phyloP scores from a whole-genome alignment of 2,113 vertebrate species.

The Ctenomys sociabilis region DNA sequence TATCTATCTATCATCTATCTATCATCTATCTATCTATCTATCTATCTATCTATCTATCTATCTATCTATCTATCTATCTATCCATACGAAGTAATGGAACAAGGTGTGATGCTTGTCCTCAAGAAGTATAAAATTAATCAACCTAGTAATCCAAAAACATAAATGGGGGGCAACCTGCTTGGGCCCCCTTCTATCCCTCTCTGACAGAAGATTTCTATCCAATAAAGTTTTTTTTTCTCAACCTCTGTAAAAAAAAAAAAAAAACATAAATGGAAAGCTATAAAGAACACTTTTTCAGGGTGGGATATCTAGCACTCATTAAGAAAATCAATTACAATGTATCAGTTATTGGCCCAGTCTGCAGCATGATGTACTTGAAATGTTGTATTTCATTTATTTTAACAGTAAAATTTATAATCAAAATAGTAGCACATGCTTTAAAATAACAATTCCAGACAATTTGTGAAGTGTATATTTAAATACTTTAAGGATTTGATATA shows the following conservation, averaged over 20 bases:
- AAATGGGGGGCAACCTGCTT: too few species aligned
- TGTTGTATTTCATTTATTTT: not conserved
- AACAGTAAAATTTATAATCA: not conserved
- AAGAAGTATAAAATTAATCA: not conserved
- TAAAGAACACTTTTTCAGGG: not conserved
- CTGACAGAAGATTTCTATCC: too few species aligned
- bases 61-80: too few species aligned
- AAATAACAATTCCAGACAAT: not conserved
- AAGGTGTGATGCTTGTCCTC: not conserved
- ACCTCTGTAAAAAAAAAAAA: too few species aligned
- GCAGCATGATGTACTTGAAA: not conserved
- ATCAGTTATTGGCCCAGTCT: not conserved
- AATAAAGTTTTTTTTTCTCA: too few species aligned
- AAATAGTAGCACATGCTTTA: not conserved
- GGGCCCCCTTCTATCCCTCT: too few species aligned
- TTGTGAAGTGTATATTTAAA: not conserved
- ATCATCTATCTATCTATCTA: too few species aligned
- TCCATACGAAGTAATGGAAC: not conserved
- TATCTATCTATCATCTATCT: too few species aligned
- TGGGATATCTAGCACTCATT: not conserved
- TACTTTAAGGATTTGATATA: not conserved
- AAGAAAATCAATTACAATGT: constrained; percentile 12
- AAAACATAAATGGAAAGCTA: not conserved
- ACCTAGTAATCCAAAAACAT: not conserved
- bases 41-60: too few species aligned